Evolutionary conservation across 2,888 invertebrate species (phyloP), one percentile per base, ranked within the genome.

Genomic region (Germaria angustata): DNA sequence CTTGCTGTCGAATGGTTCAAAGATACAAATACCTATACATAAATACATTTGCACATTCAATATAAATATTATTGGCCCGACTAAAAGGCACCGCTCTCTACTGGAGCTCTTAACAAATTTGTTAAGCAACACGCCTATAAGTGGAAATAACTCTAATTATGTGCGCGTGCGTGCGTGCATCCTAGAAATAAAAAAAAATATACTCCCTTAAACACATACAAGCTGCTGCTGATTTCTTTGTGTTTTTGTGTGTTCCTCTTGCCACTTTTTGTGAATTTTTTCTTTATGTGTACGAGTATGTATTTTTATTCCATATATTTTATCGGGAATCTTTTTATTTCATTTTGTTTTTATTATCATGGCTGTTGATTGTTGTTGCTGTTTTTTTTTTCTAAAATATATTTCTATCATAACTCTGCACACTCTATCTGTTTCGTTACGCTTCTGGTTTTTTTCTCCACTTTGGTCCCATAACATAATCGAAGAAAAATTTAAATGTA

Each of bases 101-200:
- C 86, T 89, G 89, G 89, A 89, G 89, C 88, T 89, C 88, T 87
- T 88, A 88, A 88, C 88, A 88, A 89, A 89, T 89, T 89, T 88
- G 89, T 89, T 89, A 87, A 86, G 87, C 88, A 89, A 88, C 88
- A 89, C 88, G 89, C 89, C 88, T 87, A 85, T 85, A 75, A 69
- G 72, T 81, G 80, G 84, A 82, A 79, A 75, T 84, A 81, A 81
- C 86, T 86, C 88, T 89, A 88, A 88, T 89, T 89, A 87, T 86
- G 85, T 85, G 81, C 89, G 88, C 88, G 88, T 88, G 89, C 86
- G 86, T 85, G 81, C 87, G 84, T 87, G 69, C 84, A 80, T 84
- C 61, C 66, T 61, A 22, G 46, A n/a, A n/a, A 71, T 44, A 7
- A 34, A 24, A 34, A 57, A 41, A 34, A 17, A 53, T 55, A 36